phyloP scores from a whole-genome alignment of 2,113 vertebrate species.

The Corythornis cristatus region DNA sequence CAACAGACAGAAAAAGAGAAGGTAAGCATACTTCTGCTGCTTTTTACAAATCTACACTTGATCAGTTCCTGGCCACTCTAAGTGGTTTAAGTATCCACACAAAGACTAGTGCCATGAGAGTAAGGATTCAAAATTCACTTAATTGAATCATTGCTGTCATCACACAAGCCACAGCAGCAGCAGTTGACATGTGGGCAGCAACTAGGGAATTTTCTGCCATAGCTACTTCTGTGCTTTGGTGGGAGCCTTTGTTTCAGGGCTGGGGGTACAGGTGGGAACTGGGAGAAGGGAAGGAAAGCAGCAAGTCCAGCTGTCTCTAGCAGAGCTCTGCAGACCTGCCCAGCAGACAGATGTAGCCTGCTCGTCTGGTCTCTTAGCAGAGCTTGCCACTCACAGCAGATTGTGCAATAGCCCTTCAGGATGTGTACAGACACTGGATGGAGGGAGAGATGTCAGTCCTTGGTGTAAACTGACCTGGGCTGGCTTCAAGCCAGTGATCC shows the following conservation, averaged over 20 bases:
- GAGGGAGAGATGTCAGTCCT: not conserved
- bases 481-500: not conserved
- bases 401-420: not conserved
- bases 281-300: not conserved
- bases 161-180: not conserved
- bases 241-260: not conserved
- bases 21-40: not conserved
- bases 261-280: not conserved
- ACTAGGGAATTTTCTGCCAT: not conserved
- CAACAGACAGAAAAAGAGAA: not conserved
- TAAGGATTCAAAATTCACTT: not conserved
- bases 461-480: not conserved
- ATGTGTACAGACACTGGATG: not conserved
- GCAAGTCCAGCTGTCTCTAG: not conserved
- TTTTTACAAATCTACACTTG: not conserved
- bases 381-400: not conserved
- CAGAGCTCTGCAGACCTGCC: not conserved
- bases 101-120: not conserved
- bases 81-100: not conserved
- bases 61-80: not conserved
- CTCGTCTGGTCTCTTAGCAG: not conserved
- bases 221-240: not conserved
- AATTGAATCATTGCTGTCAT: not conserved
- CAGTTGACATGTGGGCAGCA: not conserved
- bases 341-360: not conserved